These are phyloP conservation scores for Ashinkailepas kermadecensis DNA, from an alignment of 2,888 invertebrate species.

Conservation along the genomic window DNA sequence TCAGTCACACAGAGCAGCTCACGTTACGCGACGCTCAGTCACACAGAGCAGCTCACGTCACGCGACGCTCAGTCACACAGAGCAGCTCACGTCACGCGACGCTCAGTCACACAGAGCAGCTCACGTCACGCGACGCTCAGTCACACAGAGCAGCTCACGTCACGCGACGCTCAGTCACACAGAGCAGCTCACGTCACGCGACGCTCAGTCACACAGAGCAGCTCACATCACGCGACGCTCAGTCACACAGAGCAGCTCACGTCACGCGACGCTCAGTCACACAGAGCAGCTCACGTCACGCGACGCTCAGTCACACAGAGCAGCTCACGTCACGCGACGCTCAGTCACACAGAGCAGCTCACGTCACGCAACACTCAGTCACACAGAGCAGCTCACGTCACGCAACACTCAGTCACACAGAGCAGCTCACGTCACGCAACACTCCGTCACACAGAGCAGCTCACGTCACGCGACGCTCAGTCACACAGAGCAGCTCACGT, in stretches of 20 bases:
- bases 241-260: neutral
- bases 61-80: no score
- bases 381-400: conserved; percentile 26
- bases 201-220: no score
- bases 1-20: no score
- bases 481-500: conserved; percentile 26
- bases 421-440: conserved; percentile 26
- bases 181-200: conserved; percentile 25
- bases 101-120: no score
- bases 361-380: conserved; percentile 26
- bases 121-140: conserved; percentile 26
- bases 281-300: conserved; percentile 26
- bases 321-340: conserved; percentile 26
- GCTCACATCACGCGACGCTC: no score
- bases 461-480: conserved; percentile 26
- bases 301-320: no score
- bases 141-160: conserved; percentile 26
- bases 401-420: no score
- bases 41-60: conserved; percentile 26
- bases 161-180: no score
- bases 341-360: no score
- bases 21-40: conserved; percentile 26
- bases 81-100: conserved; percentile 25
- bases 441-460: no score
- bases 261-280: conserved; percentile 26